Evolutionary conservation across 2,797 vertebrate species (phyloP).

Genomic region (Distichodus sexfasciatus): DNA sequence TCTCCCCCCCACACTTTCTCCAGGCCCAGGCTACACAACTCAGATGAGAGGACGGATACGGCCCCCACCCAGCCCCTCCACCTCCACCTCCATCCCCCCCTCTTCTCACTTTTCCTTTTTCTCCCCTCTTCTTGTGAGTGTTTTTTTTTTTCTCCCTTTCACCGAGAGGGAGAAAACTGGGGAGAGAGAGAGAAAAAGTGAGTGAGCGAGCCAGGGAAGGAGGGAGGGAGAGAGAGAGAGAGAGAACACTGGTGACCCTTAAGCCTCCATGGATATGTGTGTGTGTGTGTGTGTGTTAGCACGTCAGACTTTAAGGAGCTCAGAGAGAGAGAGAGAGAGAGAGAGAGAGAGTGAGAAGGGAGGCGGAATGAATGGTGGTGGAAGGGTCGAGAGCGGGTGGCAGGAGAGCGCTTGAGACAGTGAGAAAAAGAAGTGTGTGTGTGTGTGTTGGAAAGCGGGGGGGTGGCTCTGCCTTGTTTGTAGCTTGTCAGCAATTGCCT

Average conservation of each 20-base stretch:
- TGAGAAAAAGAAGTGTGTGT: constrained; percentile 54
- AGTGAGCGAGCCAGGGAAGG: no score
- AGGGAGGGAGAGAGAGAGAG: constrained; percentile 35
- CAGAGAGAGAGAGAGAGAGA: constrained; percentile 16
- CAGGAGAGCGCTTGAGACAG: constrained; percentile 64
- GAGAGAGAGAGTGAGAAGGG: constrained; percentile 55
- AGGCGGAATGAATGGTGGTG: constrained; percentile 39
- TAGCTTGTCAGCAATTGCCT: constrained; percentile 90
- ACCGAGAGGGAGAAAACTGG: constrained; percentile 28
- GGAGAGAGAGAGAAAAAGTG: no score
- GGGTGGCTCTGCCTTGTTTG: constrained; percentile 83
- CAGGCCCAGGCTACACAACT: constrained; percentile 24
- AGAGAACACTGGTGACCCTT: constrained; percentile 32
- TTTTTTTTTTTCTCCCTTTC: constrained; percentile 24
- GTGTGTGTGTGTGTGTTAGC: constrained; percentile 29
- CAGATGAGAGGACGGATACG: constrained; percentile 48
- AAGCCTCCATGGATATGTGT: constrained; percentile 2
- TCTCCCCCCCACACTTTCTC: constrained; percentile 7
- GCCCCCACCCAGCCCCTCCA: constrained; percentile 34
- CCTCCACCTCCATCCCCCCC: neutral
- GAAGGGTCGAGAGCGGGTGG: constrained; percentile 7
- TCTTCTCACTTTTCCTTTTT: constrained; percentile 39
- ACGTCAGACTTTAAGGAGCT: constrained; percentile 43
- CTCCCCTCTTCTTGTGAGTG: constrained; percentile 5
- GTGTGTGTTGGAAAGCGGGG: constrained; percentile 48